Evolutionary conservation across 2,888 invertebrate genomes (phyloP).

Genomic region (Limnephilus marmoratus): DNA sequence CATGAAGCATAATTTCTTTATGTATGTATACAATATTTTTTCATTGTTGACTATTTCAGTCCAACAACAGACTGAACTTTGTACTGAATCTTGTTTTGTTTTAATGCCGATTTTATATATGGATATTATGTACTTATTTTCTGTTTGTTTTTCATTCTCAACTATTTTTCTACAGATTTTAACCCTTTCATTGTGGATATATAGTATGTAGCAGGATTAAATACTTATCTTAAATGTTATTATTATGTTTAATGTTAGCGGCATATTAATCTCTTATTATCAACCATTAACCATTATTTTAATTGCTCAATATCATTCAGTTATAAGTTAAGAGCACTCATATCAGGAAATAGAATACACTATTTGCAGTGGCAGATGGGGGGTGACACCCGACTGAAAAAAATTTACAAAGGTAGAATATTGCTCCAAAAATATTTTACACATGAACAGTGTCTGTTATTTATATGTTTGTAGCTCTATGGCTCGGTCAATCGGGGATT

Average conservation of each 20-base stretch:
- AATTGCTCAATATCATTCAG: neutral
- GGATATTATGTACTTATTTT: neutral
- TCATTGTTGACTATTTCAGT: neutral
- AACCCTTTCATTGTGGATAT: neutral
- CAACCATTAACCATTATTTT: neutral
- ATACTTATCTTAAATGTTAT: neutral
- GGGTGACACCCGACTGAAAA: too few relatives aligned
- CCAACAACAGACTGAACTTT: neutral
- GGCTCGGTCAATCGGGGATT: too few relatives aligned
- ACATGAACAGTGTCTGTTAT: too few relatives aligned
- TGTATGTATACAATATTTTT: neutral
- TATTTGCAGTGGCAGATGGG: too few relatives aligned
- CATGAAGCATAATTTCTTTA: neutral
- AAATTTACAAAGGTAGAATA: too few relatives aligned
- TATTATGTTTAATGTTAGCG: neutral
- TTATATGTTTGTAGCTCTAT: too few relatives aligned
- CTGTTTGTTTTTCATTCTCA: neutral
- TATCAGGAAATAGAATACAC: neutral
- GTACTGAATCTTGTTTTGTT: neutral
- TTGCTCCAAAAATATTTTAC: too few relatives aligned
- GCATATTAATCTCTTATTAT: neutral
- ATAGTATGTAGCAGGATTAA: neutral
- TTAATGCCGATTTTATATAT: neutral
- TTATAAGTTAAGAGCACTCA: neutral
- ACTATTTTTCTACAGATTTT: neutral